Evolutionary conservation across 2,113 vertebrate species (phyloP).

Genomic region (Laticauda laticaudata): DNA sequence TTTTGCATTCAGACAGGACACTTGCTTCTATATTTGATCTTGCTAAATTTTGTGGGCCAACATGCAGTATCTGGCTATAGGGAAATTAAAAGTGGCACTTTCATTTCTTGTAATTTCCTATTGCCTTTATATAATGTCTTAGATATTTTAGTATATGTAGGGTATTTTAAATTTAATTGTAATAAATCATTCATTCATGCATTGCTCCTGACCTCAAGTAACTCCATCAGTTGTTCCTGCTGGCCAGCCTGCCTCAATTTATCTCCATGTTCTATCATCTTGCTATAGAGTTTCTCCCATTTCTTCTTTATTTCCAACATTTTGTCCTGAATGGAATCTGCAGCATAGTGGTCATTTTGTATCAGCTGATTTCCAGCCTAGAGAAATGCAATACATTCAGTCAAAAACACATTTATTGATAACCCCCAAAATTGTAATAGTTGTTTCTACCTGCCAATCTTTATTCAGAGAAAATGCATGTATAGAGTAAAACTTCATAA

Average conservation of each 20-base stretch:
- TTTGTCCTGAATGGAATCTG: conserved; percentile 67
- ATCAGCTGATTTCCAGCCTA: conserved; percentile 78
- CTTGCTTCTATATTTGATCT: background rate
- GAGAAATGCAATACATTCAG: background rate
- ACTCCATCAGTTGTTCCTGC: conserved; percentile 85
- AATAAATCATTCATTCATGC: background rate
- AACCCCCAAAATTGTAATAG: background rate
- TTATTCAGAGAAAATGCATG: background rate
- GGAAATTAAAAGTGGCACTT: background rate
- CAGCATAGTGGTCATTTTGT: conserved; percentile 63
- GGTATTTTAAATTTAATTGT: background rate
- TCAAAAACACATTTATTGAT: background rate
- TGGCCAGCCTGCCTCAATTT: conserved; percentile 81
- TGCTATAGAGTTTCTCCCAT: conserved; percentile 77
- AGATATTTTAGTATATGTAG: background rate
- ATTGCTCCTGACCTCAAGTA: conserved; percentile 77
- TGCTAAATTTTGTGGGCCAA: background rate
- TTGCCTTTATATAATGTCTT: background rate
- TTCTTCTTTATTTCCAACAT: conserved; percentile 68
- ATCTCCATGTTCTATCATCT: conserved; percentile 80
- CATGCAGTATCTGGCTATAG: background rate
- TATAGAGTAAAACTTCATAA: background rate
- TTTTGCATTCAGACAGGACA: background rate
- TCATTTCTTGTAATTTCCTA: background rate
- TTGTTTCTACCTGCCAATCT: background rate